Conservation (phyloP, 1,140 invertebrate species). For the Tetramorium parvispinum region DNA sequence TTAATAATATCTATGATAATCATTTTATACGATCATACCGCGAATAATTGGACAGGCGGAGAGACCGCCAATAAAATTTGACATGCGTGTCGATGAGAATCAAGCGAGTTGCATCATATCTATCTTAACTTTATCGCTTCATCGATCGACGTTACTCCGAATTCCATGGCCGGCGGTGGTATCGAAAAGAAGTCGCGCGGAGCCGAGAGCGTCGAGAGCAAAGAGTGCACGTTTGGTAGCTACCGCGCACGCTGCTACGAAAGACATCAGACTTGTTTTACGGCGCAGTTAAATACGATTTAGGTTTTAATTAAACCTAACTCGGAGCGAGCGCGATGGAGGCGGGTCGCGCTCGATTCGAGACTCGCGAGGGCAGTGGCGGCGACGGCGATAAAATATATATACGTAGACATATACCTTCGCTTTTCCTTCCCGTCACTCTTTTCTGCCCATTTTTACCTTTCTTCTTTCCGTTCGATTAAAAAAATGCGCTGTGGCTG, state of each 20-base stretch:
- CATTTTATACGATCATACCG: not conserved
- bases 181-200: constrained; percentile 47
- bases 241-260: constrained; percentile 67
- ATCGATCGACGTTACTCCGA: constrained; percentile 5
- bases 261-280: constrained; percentile 80
- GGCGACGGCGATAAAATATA: constrained; percentile 74
- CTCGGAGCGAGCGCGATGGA: constrained; percentile 68
- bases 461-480: constrained; percentile 59
- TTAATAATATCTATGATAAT: constrained; percentile 8
- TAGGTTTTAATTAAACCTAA: constrained; percentile 80
- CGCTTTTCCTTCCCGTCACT: constrained; percentile 13
- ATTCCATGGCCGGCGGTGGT: constrained; percentile 20
- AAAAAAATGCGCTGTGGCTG: constrained; percentile 51
- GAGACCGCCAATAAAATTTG: not conserved
- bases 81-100: not conserved
- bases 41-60: not conserved
- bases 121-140: constrained; percentile 24
- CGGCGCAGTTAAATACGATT: constrained; percentile 80
- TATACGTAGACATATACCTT: constrained; percentile 66
- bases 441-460: constrained; percentile 44
- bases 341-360: constrained; percentile 66
- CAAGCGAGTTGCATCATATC: constrained; percentile 13
- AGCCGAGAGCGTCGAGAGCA: constrained; percentile 42
- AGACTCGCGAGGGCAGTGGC: constrained; percentile 48
- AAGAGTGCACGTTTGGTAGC: constrained; percentile 67